Base-by-base conservation (phyloP, 2,888 invertebrate genomes). In the Sinhomidia bicolor region DNA sequence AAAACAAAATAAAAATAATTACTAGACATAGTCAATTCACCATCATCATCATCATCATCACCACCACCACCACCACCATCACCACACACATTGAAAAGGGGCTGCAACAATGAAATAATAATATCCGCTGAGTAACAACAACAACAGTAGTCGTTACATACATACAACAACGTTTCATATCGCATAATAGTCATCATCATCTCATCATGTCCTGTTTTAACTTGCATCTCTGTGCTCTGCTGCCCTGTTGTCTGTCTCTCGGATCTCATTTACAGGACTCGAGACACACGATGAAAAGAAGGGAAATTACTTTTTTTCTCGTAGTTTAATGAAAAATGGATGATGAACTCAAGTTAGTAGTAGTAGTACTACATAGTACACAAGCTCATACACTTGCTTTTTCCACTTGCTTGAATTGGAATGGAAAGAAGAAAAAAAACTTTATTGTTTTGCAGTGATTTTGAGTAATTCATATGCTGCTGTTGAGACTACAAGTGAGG, bases 281-380 rank as follows among this genome's bases (percentile, higher is more conserved):
- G 68, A 71, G 12, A 41, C 20, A 10, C 36, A 36, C 41, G 65
- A 17, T 17, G 36, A 71, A 41, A 12, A 71, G 68, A 41, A 71
- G 41, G 68, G 68, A 71, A 71, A 71, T 71, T 71, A 20, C 65
- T 44, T 71, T 71, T 51, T 71, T 71, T 60, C 60, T 26, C 68
- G 36, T 65, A 44, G 10, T 29, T 71, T 20, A 71, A 41, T 71
- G 68, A 71, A 71, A 71, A 71, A 71, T 71, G 68, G 44, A 71
- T 65, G 36, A 3, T 3, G 65, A 41, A 20, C 60, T 14, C 26
- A 26, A 6, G 17, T 9, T 0, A 60, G 9, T 26, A n/a, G n/a
- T n/a, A n/a, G n/a, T n/a, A n/a, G n/a, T n/a, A n/a, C n/a, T n/a
- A n/a, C n/a, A 60, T 17, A 60, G 5, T 23, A 60, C 60, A 60